These are phyloP conservation scores for Hippocampus guttulatus DNA, from an alignment of 2,113 vertebrate genomes.

Conservation along the genomic window DNA sequence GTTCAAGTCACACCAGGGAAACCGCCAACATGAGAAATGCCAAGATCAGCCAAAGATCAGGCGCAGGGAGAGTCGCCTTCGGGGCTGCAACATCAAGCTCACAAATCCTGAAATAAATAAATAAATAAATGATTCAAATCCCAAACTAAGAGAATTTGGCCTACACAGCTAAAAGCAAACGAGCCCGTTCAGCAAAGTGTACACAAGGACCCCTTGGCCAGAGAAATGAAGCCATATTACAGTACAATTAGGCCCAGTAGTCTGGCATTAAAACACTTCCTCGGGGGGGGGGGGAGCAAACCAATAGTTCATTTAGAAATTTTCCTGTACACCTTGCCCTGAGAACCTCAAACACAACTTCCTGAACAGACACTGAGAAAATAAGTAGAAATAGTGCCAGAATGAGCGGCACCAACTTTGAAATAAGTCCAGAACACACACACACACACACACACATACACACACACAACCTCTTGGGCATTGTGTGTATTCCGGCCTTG, in stretches of 20 bases:
- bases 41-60: constrained; percentile 55
- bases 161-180: constrained; percentile 60
- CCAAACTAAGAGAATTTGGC: constrained; percentile 56
- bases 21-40: constrained; percentile 52
- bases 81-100: constrained; percentile 48
- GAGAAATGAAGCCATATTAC: constrained; percentile 42
- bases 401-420: constrained; percentile 18
- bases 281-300: not conserved
- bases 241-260: constrained; percentile 48
- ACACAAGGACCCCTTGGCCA: constrained; percentile 38
- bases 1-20: constrained; percentile 50
- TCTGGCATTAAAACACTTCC: constrained; percentile 24
- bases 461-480: not conserved
- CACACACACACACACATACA: not conserved
- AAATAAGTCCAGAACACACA: constrained; percentile 15
- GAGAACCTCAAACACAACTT: constrained; percentile 35
- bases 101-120: constrained; percentile 43
- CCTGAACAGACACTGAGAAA: constrained; percentile 10
- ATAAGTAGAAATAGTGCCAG: constrained; percentile 6
- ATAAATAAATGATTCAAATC: constrained; percentile 48
- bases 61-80: constrained; percentile 35
- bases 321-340: constrained; percentile 13
- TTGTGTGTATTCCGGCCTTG: constrained; percentile 24
- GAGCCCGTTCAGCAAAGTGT: constrained; percentile 58
- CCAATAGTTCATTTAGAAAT: constrained; percentile 9